Evolutionary conservation across 2,888 invertebrate genomes (phyloP), one percentile per base, ranked within the genome.

Genomic region (Zaprionus obscuricornis): DNA sequence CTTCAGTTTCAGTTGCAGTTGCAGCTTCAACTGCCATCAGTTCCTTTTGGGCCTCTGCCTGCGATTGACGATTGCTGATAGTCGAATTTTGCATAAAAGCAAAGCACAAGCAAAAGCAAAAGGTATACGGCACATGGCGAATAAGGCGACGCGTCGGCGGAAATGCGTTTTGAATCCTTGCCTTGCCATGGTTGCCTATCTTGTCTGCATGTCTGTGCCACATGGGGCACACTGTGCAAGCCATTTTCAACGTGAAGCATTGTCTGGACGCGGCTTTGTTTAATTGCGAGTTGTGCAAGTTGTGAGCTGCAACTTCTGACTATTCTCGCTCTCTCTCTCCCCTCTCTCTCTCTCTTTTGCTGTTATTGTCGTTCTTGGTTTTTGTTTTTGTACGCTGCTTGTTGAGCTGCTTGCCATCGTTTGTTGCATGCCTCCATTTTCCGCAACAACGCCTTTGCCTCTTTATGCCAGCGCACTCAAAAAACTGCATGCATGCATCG

Each of bases 151-250:
- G 59, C 55, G 69, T 66, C 39, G 70, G 76, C 79, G 85, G 79
- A 81, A 81, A 83, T 81, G 86, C 81, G 86, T 81, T 79, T 70
- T 54, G 77, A 72, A 67, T 81, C 79, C 79, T 81, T 45, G 49
- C 8, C 7, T 24, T 34, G 33, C 40, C 6, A 11, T 26, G 26
- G 2, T 17, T 8, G 36, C 29, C 43, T 47, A 47, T 27, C 34
- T 56, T 14, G 18, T 33, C 31, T 33, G 34, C 36, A 26, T 37
- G 37, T 10, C 7, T 45, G 37, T 49, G 56, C 66, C 72, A 39
- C 59, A 57, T 51, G 65, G 57, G 59, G 59, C 72, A 55, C 29
- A 36, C 10, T n/a, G 27, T n/a, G 27, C 8, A 3, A 27, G 27
- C 68, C 72, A 56, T 72, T 72, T 69, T 66, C 60, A 67, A 39